A percentile compares a stretch with the other conserved stretches of the same genome.
These are phyloP conservation scores for Pimephales promelas DNA, from an alignment of 2,113 vertebrate species.

Conservation along the genomic window DNA sequence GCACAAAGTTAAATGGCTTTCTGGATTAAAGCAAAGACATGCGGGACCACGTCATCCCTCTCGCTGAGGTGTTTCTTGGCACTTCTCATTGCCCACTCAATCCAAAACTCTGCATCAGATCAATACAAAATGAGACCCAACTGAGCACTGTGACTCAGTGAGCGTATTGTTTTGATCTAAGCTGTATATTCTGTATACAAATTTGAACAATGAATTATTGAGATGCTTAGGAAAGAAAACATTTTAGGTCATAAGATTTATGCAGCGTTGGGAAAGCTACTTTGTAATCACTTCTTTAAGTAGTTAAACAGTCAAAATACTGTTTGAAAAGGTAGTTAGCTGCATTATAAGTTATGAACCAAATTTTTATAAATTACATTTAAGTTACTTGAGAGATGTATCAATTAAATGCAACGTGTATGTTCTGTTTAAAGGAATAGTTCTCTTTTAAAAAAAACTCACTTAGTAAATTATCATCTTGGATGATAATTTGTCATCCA, in stretches of 20 bases:
- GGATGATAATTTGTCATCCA: too few species aligned
- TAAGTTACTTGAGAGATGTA: not conserved
- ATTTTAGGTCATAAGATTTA: not conserved
- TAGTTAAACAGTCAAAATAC: not conserved
- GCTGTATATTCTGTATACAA: not conserved
- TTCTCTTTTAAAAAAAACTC: too few species aligned
- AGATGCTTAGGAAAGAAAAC: not conserved
- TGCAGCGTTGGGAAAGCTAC: not conserved
- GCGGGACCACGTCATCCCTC: not conserved
- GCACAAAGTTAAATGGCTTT: not conserved
- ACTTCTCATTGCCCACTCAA: not conserved
- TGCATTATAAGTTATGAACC: not conserved
- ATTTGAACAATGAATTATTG: constrained; percentile 3
- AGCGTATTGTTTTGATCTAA: not conserved
- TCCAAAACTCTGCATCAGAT: constrained; percentile 9
- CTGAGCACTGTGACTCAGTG: not conserved
- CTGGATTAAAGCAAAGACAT: constrained; percentile 5
- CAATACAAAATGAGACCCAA: constrained; percentile 13
- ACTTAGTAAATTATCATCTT: too few species aligned
- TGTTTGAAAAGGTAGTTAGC: not conserved
- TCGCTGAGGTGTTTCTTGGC: not conserved
- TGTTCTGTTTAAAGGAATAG: too few species aligned
- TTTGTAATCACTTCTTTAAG: not conserved
- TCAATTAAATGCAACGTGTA: too few species aligned
- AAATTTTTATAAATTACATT: not conserved